Evolutionary conservation across 2,797 vertebrate genomes (phyloP).

Genomic region (Halcyon chelicuti): DNA sequence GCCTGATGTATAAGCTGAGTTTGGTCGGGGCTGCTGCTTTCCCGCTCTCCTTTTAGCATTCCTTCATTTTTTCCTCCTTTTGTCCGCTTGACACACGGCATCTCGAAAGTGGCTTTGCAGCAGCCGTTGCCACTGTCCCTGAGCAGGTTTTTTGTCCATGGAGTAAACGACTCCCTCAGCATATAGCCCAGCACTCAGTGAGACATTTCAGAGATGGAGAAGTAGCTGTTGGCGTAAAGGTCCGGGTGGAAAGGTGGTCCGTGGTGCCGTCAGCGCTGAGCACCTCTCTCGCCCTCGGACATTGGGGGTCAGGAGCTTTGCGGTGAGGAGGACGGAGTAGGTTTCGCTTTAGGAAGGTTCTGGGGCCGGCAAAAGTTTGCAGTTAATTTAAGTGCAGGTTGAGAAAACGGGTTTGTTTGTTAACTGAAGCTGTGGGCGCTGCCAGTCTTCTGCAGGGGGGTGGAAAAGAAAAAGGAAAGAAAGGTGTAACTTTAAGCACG

Average conservation of each 20-base stretch:
- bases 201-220: constrained; percentile 60
- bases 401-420: constrained; percentile 67
- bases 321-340: not conserved
- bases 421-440: constrained; percentile 43
- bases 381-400: not conserved
- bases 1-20: constrained; percentile 10
- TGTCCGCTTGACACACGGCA: constrained; percentile 61
- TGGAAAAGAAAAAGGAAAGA: constrained; percentile 55
- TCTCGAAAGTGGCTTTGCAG: constrained; percentile 60
- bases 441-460: constrained; percentile 1
- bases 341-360: not conserved
- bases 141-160: not conserved
- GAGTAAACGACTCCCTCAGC: not conserved
- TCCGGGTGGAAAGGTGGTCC: not conserved
- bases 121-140: constrained; percentile 8
- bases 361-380: not conserved
- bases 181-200: constrained; percentile 45
- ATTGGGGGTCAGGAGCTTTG: not conserved
- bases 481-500: constrained; percentile 83
- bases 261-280: not conserved
- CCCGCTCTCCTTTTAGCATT: constrained; percentile 47
- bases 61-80: constrained; percentile 72
- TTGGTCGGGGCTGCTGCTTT: constrained; percentile 13
- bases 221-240: constrained; percentile 26
- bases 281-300: not conserved